Evolutionary conservation across 2,888 invertebrate species (phyloP), one percentile per base, ranked within the genome.

Genomic region (Polyploca ridens): DNA sequence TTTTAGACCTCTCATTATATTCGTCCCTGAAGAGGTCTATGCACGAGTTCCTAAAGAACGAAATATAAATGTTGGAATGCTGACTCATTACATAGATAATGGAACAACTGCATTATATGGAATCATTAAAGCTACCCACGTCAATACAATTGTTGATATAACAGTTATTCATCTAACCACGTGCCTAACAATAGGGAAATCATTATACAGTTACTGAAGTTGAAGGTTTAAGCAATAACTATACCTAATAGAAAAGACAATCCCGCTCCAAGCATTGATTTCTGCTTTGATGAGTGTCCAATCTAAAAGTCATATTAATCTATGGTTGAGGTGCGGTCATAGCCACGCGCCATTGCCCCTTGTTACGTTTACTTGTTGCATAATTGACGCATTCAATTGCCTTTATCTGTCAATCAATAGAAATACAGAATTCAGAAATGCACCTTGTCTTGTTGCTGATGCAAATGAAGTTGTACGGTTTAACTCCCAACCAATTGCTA

Each of bases 181-280:
- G 70, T 72, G 73, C 75, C 67, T n/a, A n/a, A n/a, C 58, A 69
- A 78, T 75, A 74, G 62, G 1, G 49, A 7, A 41, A 76, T 73
- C 69, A 65, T 63, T 72, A 72, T 69, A 69, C 62, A 67, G 74
- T 69, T 69, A 78, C 70, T 66, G 49, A 63, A 77, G 63, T 64
- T 63, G 54, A 54, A 4, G 2, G 0, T 10, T 54, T 19, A 49
- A n/a, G 10, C n/a, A 54, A 19, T 54, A 19, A 10, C 19, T 54
- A 1, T 19, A 7, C n/a, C 16, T n/a, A 19, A 19, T n/a, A 54
- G 7, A 54, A 8, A 54, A 49, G 49, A 49, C 44, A 44, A 5
- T n/a, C 3, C 49, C 3, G 16, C 5, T 7, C 7, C 5, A 46
- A 1, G 16, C 14, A 7, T 16, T 49, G 16, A 7, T 11, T 14